Conservation (phyloP, 2,113 vertebrate genomes). For the Odobenus rosmarus region DNA sequence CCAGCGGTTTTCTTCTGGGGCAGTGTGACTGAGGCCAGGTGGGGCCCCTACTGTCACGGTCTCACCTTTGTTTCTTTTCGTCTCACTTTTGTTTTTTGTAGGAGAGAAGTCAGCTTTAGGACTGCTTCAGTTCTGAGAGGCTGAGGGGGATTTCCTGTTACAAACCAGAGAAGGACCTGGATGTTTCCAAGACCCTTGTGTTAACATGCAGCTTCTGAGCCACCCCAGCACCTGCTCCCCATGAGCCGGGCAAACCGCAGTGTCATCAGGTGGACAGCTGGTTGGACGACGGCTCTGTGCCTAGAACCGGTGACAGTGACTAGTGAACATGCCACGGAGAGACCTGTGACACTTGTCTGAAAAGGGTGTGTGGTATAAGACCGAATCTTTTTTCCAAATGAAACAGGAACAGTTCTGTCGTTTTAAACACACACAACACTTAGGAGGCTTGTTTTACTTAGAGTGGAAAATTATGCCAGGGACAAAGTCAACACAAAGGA, state of each 20-base stretch:
- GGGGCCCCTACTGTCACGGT: not conserved
- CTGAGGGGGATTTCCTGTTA: conserved; percentile 72
- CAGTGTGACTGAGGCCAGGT: not conserved
- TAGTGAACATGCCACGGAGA: conserved; percentile 73
- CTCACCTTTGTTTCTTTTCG: not conserved
- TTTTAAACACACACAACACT: conserved; percentile 87
- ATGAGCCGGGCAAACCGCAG: conserved; percentile 24
- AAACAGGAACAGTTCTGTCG: conserved; percentile 80
- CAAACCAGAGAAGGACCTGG: conserved; percentile 72
- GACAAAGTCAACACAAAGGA: conserved; percentile 88
- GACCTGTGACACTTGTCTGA: conserved; percentile 74
- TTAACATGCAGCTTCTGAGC: conserved; percentile 76
- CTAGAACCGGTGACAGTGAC: not conserved
- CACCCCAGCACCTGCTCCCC: conserved; percentile 77
- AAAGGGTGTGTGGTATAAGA: conserved; percentile 81
- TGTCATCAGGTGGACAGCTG: conserved; percentile 35
- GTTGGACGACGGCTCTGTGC: conserved; percentile 38
- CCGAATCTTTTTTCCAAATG: conserved; percentile 79
- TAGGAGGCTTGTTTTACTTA: conserved; percentile 86
- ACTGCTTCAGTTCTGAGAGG: conserved; percentile 72
- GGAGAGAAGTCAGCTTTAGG: conserved; percentile 75
- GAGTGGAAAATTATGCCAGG: conserved; percentile 87
- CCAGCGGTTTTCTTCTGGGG: conserved; percentile 44
- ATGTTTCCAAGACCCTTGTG: conserved; percentile 44
- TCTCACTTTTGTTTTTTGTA: not conserved